Conservation (phyloP, 2,888 invertebrate genomes). For the Pseudococcus viburni region DNA sequence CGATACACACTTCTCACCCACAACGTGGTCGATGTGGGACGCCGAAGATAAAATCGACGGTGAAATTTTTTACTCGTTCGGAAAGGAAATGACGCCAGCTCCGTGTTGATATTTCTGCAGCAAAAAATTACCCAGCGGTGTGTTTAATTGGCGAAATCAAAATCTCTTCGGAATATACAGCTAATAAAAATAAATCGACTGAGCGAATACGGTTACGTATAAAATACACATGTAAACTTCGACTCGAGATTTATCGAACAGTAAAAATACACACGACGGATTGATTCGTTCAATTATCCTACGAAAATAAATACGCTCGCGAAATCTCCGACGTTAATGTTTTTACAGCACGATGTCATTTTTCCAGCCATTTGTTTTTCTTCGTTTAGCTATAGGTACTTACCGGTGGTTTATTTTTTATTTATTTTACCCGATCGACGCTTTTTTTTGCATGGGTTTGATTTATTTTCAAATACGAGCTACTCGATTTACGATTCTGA, state of each 20-base stretch:
- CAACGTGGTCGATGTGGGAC: too few relatives aligned
- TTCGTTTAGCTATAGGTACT: neutral
- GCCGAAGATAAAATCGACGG: too few relatives aligned
- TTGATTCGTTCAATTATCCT: neutral
- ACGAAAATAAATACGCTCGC: neutral
- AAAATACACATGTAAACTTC: neutral
- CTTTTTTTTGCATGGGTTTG: neutral
- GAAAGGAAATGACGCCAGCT: too few relatives aligned
- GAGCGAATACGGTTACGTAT: neutral
- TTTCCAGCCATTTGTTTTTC: slow-evolving; percentile 44
- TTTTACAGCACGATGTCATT: slow-evolving; percentile 40
- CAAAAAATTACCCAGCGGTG: too few relatives aligned
- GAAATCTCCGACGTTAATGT: neutral
- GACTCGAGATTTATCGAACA: neutral
- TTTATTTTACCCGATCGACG: neutral
- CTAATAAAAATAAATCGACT: neutral
- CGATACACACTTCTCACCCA: too few relatives aligned
- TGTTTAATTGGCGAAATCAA: neutral
- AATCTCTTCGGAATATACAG: neutral
- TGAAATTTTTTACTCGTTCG: too few relatives aligned
- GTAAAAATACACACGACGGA: slow-evolving; percentile 12
- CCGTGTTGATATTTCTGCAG: too few relatives aligned
- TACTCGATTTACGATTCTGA: neutral
- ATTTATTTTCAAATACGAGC: neutral
- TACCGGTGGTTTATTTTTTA: neutral